phyloP scores from a whole-genome alignment of 2,888 invertebrate species.

The Cryptocheilus praepositus region DNA sequence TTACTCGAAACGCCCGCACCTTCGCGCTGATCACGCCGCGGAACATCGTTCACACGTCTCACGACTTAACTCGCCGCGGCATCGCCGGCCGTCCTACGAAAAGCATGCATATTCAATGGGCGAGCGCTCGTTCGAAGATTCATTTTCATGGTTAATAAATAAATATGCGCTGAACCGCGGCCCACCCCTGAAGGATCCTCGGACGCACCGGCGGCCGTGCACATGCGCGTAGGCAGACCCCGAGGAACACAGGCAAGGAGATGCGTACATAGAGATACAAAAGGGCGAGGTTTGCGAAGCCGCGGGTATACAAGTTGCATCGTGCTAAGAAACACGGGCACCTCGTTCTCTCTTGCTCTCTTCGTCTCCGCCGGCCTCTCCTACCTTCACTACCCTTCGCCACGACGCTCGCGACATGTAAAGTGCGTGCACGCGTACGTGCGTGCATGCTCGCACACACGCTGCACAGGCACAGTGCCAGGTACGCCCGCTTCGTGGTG shows the following conservation, averaged over 20 bases:
- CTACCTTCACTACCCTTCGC: constrained; percentile 11
- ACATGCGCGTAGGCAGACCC: constrained; percentile 17
- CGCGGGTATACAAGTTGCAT: constrained; percentile 1
- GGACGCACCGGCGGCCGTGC: neutral
- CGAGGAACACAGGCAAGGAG: constrained; percentile 17
- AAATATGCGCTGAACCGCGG: neutral
- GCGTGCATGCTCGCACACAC: constrained; percentile 41
- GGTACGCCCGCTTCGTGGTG: constrained; percentile 11
- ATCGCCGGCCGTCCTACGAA: too few relatives aligned
- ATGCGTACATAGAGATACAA: constrained; percentile 35
- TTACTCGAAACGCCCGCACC: too few relatives aligned
- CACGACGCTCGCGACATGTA: constrained; percentile 38
- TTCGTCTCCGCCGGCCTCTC: neutral
- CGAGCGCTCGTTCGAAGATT: neutral
- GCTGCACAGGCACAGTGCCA: constrained; percentile 31
- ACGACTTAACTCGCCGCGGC: neutral
- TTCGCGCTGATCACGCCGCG: neutral
- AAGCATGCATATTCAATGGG: too few relatives aligned
- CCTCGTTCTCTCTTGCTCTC: constrained; percentile 28
- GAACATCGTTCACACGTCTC: constrained; percentile 6
- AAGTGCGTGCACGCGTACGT: constrained; percentile 46
- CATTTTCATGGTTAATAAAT: constrained; percentile 1
- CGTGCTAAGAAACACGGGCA: constrained; percentile 2
- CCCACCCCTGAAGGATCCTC: neutral
- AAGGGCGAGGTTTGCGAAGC: constrained; percentile 21